Base-by-base conservation (phyloP, 1,140 invertebrate species). In the Solenopsis fugax region DNA sequence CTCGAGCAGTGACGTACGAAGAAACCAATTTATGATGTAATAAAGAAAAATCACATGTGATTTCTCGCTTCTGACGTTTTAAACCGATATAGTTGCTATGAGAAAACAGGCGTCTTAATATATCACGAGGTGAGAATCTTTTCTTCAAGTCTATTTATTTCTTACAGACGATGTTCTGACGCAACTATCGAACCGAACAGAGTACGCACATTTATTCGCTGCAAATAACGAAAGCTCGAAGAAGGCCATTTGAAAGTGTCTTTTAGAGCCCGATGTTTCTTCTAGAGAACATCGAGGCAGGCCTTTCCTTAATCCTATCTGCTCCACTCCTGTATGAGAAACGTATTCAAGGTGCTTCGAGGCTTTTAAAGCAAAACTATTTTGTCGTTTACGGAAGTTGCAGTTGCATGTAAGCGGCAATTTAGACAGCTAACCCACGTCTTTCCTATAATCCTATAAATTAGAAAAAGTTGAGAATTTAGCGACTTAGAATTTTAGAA, bases 241-340 rank as follows among this genome's bases (percentile, higher is more conserved):
- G 76, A 94, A 94, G 76, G 87, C 78, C 86, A 94, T 94, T 93
- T 94, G 94, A 94, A 93, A 94, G 60, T 93, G 91, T 89, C 93
- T 94, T 13, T 92, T 91, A 58, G 69, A 88, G 86, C 91, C 91
- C 71, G 81, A 88, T 71, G 86, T 64, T 92, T 87, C 91, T 52
- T 86, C 75, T 54, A 88, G 85, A 71, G 90, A 87, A 21, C 88
- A 81, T 65, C 91, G 80, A 62, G 89, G 89, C 85, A 90, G 87
- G 48, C 92, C 91, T 60, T 92, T 93, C 72, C 84, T 91, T 50
- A 92, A 73, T n/a, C 89, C 90, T 18, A 87, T 90, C 56, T 92
- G 91, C 84, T 90, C 84, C 52, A 93, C 78, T 78, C 85, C 93
- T 69, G 91, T 92, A 34, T 93, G 87, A 91, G 58, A 60, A 76